These are phyloP conservation scores for Ormyrus labotus DNA, from an alignment of 2,888 invertebrate species.

Conservation along the genomic window DNA sequence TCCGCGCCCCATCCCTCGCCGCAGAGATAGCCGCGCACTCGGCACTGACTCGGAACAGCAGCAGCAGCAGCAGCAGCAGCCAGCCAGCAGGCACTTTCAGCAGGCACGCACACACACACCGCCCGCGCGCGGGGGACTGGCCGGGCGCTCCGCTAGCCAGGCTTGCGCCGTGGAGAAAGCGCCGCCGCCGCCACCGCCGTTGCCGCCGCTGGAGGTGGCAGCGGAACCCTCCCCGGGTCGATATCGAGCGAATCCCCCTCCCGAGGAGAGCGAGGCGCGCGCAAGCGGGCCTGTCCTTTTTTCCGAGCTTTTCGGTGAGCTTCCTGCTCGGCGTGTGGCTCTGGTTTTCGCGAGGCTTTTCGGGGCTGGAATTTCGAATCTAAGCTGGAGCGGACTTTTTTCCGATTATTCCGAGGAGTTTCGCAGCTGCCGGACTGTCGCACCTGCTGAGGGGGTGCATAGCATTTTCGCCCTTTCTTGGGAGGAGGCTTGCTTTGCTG, in stretches of 20 bases:
- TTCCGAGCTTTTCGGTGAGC: too few species aligned
- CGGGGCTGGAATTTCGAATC: too few species aligned
- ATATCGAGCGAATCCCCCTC: conserved; percentile 69
- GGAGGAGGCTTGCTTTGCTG: too few species aligned
- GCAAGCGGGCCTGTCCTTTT: not conserved
- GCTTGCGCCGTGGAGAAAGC: conserved; percentile 62
- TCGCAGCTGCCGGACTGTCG: not conserved
- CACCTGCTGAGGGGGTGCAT: not conserved
- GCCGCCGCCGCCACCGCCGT: not conserved
- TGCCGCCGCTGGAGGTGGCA: conserved; percentile 9
- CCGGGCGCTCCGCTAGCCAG: conserved; percentile 68
- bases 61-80: not conserved
- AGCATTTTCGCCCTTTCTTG: not conserved
- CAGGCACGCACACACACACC: conserved; percentile 66
- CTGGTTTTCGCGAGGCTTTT: too few species aligned
- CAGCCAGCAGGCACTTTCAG: not conserved
- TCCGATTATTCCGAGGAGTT: too few species aligned
- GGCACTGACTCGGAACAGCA: too few species aligned
- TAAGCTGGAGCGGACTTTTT: too few species aligned
- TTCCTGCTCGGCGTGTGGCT: too few species aligned
- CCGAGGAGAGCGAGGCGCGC: conserved; percentile 7
- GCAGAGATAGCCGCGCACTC: not conserved
- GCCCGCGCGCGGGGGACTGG: conserved; percentile 74
- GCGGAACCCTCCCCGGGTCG: conserved; percentile 73
- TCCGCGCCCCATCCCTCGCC: too few species aligned